phyloP scores from a whole-genome alignment of 2,888 invertebrate species.

The Synanthedon formicaeformis region DNA sequence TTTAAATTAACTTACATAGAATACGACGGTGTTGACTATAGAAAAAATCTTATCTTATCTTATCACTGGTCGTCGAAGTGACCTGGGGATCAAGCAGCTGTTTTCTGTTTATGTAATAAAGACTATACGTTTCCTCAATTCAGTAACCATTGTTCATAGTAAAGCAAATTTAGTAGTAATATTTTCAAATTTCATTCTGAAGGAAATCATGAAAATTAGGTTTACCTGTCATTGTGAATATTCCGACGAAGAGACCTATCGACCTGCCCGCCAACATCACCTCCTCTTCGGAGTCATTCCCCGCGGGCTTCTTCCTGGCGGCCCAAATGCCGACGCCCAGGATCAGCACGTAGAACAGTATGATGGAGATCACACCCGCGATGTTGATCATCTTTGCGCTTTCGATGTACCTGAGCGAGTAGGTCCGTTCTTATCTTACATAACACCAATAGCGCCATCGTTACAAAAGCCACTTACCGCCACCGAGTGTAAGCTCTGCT shows the following conservation, averaged over 20 bases:
- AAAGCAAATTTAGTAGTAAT: no score
- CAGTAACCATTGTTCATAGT: no score
- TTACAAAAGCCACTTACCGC: not conserved
- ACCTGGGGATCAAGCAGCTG: no score
- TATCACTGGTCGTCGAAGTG: no score
- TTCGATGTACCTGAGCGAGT: slow-evolving; percentile 2
- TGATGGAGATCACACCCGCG: slow-evolving; percentile 92
- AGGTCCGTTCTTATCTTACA: not conserved
- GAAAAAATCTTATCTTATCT: no score
- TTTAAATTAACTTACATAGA: no score
- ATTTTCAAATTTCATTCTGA: no score
- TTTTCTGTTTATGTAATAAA: no score
- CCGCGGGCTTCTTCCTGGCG: slow-evolving; percentile 89
- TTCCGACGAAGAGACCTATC: slow-evolving; percentile 96
- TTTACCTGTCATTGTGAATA: slow-evolving; percentile 98
- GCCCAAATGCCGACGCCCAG: slow-evolving; percentile 98
- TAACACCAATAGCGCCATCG: no score
- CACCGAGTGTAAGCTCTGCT: not conserved
- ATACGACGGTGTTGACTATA: no score
- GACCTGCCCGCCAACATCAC: slow-evolving; percentile 98
- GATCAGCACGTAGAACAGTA: slow-evolving; percentile 96
- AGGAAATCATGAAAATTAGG: no score
- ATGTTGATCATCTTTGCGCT: slow-evolving; percentile 85
- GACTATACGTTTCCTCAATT: no score
- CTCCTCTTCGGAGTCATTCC: slow-evolving; percentile 94